Evolutionary conservation across 2,888 invertebrate genomes (phyloP).

Genomic region (Neoitamus cyanurus): DNA sequence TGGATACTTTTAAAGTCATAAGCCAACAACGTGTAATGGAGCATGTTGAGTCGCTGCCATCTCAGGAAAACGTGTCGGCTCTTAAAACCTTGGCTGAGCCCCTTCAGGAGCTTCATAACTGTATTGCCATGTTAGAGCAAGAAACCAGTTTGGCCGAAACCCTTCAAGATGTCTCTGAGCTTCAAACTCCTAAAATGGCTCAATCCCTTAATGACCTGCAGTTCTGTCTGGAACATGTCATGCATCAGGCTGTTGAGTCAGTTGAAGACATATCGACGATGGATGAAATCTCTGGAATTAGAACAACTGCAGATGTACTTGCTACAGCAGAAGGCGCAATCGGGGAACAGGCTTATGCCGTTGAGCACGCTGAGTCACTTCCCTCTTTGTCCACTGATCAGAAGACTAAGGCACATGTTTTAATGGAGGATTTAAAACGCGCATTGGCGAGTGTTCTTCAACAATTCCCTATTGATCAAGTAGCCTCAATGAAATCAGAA

Average conservation of each 20-base stretch:
- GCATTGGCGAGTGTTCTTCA: constrained; percentile 60
- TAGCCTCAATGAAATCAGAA: constrained; percentile 54
- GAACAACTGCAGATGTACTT: constrained; percentile 68
- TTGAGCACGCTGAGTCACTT: constrained; percentile 49
- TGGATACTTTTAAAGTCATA: constrained; percentile 53
- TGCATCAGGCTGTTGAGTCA: constrained; percentile 48
- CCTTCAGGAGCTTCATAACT: constrained; percentile 56
- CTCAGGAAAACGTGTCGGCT: constrained; percentile 49
- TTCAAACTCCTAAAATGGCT: constrained; percentile 56
- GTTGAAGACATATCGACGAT: constrained; percentile 62
- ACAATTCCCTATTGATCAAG: constrained; percentile 58
- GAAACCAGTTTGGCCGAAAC: constrained; percentile 53
- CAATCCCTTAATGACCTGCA: constrained; percentile 64
- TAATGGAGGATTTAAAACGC: constrained; percentile 60
- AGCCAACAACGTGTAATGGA: constrained; percentile 65
- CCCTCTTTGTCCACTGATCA: background rate
- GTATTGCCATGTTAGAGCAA: constrained; percentile 54
- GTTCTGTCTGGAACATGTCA: constrained; percentile 58
- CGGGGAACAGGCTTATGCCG: constrained; percentile 31
- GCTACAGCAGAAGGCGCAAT: constrained; percentile 54
- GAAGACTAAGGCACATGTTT: constrained; percentile 53
- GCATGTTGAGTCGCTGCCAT: constrained; percentile 57
- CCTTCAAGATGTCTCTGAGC: constrained; percentile 48
- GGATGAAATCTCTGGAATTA: constrained; percentile 72
- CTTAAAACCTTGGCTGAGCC: constrained; percentile 54